Percentiles rank a stretch among this genome's conserved stretches.
These are phyloP conservation scores for Listronotus oregonensis DNA, from an alignment of 1,140 invertebrate genomes.

Conservation along the genomic window DNA sequence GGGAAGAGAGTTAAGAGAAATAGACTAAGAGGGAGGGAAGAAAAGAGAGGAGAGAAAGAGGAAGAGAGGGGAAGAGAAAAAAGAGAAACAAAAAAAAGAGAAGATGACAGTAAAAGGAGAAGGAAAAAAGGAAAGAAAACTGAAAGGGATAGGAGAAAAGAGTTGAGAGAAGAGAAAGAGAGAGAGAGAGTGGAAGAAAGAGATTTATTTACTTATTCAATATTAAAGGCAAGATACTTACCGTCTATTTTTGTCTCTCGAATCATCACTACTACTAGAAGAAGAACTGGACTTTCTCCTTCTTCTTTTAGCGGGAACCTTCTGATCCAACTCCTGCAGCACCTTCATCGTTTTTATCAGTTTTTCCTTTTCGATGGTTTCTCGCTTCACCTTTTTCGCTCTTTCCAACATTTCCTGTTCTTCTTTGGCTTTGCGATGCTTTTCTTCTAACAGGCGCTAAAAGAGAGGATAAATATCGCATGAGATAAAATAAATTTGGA, in stretches of 20 bases:
- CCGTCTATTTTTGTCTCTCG: conserved; percentile 19
- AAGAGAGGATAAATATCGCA: conserved; percentile 9
- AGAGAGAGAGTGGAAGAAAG: too few species aligned
- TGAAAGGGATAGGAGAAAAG: too few species aligned
- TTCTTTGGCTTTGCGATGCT: conserved; percentile 56
- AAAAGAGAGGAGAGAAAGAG: too few species aligned
- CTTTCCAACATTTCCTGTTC: conserved; percentile 59
- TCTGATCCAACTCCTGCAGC: conserved; percentile 51
- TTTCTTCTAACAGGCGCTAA: conserved; percentile 56
- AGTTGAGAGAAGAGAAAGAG: too few species aligned
- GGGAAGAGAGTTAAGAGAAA: too few species aligned
- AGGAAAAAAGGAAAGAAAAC: too few species aligned
- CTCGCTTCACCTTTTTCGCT: conserved; percentile 55
- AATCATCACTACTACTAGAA: conserved; percentile 24
- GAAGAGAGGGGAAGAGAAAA: too few species aligned
- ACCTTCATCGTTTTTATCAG: conserved; percentile 53
- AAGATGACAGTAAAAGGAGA: too few species aligned
- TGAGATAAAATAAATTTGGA: not conserved
- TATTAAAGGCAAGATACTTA: conserved; percentile 19
- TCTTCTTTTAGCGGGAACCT: conserved; percentile 35
- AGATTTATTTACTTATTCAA: too few species aligned
- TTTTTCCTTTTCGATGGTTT: conserved; percentile 55
- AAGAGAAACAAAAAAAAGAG: too few species aligned
- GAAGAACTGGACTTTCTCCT: conserved; percentile 25
- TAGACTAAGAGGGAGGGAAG: too few species aligned